A percentile compares a stretch with the other conserved stretches of the same genome.
These are phyloP conservation scores for Myodes glareolus DNA, from an alignment of 2,113 vertebrate species.

Conservation along the genomic window DNA sequence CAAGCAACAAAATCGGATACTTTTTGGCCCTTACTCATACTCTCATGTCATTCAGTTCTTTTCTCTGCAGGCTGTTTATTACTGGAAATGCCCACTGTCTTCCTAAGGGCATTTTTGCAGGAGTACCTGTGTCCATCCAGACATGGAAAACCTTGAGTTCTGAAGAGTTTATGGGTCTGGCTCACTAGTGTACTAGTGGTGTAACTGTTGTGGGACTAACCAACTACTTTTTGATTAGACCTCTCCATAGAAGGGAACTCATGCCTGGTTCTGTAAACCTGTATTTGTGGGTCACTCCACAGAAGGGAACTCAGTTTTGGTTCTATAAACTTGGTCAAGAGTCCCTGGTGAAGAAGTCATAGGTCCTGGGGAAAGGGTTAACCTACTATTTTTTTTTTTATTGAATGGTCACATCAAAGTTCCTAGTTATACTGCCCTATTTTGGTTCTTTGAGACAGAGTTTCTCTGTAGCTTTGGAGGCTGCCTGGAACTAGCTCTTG, in stretches of 20 bases:
- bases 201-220: background rate
- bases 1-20: background rate
- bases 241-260: background rate
- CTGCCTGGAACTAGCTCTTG: too few species aligned
- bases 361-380: background rate
- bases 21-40: background rate
- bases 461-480: too few species aligned
- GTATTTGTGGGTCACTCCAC: background rate
- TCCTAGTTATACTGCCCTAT: background rate
- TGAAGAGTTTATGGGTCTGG: conserved; percentile 24
- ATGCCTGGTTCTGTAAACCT: background rate
- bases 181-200: background rate
- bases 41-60: background rate
- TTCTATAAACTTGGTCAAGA: background rate
- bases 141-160: background rate
- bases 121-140: background rate
- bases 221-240: too few species aligned
- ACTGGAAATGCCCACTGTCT: background rate
- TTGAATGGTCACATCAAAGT: background rate
- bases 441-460: too few species aligned
- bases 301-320: background rate
- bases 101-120: background rate
- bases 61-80: background rate
- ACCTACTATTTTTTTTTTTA: background rate
- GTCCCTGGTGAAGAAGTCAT: background rate